Percentiles rank a stretch among this genome's conserved stretches.
These are phyloP conservation scores for Spodoptera picta DNA, from an alignment of 2,888 invertebrate genomes.

Conservation along the genomic window DNA sequence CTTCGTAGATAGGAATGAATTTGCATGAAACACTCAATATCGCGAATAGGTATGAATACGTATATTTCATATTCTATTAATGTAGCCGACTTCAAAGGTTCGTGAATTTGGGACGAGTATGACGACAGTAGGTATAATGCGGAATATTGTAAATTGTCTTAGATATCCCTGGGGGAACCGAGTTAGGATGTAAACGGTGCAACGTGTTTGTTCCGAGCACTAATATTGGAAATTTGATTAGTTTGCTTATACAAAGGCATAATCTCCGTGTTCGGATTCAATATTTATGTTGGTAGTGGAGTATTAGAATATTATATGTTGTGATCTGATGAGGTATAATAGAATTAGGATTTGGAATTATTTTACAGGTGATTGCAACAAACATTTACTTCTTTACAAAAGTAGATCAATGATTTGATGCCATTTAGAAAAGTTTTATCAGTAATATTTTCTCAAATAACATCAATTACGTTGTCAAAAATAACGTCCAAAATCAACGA, in stretches of 20 bases:
- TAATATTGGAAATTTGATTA: constrained; percentile 24
- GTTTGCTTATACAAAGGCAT: constrained; percentile 12
- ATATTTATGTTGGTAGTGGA: neutral
- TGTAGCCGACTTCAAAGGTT: constrained; percentile 52
- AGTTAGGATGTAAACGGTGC: constrained; percentile 13
- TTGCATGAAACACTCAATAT: constrained; percentile 65
- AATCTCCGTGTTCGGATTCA: constrained; percentile 1
- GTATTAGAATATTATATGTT: neutral
- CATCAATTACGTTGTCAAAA: too few species aligned
- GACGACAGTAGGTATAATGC: constrained; percentile 10
- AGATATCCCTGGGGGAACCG: constrained; percentile 7
- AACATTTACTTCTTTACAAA: too few species aligned
- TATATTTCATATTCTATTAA: constrained; percentile 70
- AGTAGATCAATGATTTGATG: too few species aligned
- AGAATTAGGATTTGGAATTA: too few species aligned
- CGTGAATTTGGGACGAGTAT: constrained; percentile 10
- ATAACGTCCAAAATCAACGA: too few species aligned
- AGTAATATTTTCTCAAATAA: too few species aligned
- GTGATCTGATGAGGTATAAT: too few species aligned
- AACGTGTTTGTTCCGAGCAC: constrained; percentile 17
- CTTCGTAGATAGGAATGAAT: constrained; percentile 58
- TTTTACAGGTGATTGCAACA: too few species aligned
- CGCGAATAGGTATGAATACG: constrained; percentile 32
- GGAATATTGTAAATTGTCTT: constrained; percentile 15
- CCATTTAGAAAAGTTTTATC: too few species aligned